Percentiles rank a stretch among this genome's conserved stretches.
Evolutionary conservation across 2,113 vertebrate species (phyloP).

Genomic region (Indicator indicator): DNA sequence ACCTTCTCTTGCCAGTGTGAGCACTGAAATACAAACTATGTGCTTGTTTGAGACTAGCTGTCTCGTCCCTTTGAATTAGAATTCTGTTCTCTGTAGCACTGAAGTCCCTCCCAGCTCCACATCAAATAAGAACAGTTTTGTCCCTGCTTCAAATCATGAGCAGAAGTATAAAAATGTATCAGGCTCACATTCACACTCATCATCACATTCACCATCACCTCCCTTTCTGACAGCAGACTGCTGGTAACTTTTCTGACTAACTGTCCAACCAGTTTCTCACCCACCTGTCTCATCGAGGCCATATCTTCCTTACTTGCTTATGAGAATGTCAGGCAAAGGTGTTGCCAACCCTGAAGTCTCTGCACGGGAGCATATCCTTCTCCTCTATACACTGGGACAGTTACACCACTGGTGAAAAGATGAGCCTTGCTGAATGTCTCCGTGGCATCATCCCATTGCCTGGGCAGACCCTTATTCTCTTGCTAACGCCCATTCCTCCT

Average conservation of each 20-base stretch:
- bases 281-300: neutral
- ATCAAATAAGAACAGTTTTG: rapidly evolving
- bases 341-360: neutral
- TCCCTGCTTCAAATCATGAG: neutral
- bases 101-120: neutral
- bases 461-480: neutral
- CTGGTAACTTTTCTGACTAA: neutral
- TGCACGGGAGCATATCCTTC: rapidly evolving
- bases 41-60: neutral
- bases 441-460: neutral
- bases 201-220: neutral
- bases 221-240: neutral
- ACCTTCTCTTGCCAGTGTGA: neutral
- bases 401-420: neutral
- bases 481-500: neutral
- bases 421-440: neutral
- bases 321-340: neutral
- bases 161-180: rapidly evolving
- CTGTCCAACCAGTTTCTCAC: neutral
- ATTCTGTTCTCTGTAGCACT: neutral
- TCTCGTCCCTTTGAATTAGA: neutral
- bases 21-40: neutral
- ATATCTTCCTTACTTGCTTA: neutral
- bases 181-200: neutral
- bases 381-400: neutral